These are phyloP conservation scores for Lasioglossum zephyrum DNA, from an alignment of 2,888 invertebrate species.

Conservation along the genomic window DNA sequence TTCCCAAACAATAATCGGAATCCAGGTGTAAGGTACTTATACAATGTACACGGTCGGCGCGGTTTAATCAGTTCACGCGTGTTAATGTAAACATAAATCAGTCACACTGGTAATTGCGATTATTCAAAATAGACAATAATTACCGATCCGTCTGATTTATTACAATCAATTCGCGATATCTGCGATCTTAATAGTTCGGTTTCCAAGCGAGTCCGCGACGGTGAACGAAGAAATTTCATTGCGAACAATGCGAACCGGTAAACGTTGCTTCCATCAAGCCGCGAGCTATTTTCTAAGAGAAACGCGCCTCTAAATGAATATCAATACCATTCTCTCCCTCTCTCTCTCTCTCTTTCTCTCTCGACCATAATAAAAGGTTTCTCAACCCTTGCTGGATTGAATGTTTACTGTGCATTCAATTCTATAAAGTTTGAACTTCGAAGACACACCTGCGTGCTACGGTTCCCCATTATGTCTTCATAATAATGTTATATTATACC, in stretches of 20 bases:
- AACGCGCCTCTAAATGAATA: not conserved
- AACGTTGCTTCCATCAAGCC: conserved; percentile 23
- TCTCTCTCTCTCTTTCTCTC: no score
- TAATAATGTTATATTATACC: not conserved
- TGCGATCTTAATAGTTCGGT: conserved; percentile 31
- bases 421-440: not conserved
- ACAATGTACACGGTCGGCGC: conserved; percentile 15
- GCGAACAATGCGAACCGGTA: conserved; percentile 13
- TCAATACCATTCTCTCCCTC: not conserved
- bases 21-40: not conserved
- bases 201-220: conserved; percentile 5
- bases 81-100: conserved; percentile 45
- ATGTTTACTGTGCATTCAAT: conserved; percentile 6
- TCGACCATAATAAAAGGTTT: not conserved
- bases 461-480: not conserved
- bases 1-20: conserved; percentile 11
- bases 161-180: conserved; percentile 42
- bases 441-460: not conserved
- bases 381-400: conserved; percentile 1
- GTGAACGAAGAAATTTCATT: conserved; percentile 34
- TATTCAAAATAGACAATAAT: conserved; percentile 50
- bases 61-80: conserved; percentile 31
- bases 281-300: not conserved
- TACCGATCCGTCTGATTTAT: conserved; percentile 27
- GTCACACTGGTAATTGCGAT: conserved; percentile 29